Conservation (phyloP, 2,888 invertebrate species). For the Thereva unica region DNA sequence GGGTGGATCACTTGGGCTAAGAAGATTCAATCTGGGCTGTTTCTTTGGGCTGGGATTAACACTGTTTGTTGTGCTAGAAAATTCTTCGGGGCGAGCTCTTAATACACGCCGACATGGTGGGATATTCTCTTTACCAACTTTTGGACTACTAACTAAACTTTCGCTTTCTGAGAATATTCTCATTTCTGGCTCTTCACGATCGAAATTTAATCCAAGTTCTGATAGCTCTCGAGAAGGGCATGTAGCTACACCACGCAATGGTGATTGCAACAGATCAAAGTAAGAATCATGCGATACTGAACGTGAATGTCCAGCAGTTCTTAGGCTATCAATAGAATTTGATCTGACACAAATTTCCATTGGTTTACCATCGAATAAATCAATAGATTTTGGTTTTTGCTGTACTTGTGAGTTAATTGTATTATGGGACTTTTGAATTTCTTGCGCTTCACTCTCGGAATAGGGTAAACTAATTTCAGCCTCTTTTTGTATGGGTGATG, state of each 20-base stretch:
- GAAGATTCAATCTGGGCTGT: constrained; percentile 61
- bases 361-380: constrained; percentile 55
- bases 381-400: constrained; percentile 51
- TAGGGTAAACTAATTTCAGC: constrained; percentile 27
- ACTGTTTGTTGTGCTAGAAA: constrained; percentile 61
- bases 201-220: constrained; percentile 82
- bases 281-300: constrained; percentile 93
- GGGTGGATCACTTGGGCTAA: constrained; percentile 49
- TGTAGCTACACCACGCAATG: constrained; percentile 53
- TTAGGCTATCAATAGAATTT: constrained; percentile 57
- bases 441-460: constrained; percentile 33
- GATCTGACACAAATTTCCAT: constrained; percentile 58
- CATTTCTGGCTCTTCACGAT: constrained; percentile 83
- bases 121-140: constrained; percentile 60
- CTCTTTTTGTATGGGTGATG: constrained; percentile 41
- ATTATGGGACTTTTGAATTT: constrained; percentile 21
- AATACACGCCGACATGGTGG: constrained; percentile 60
- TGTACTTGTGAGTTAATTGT: constrained; percentile 31
- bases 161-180: constrained; percentile 90
- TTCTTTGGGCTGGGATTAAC: constrained; percentile 67
- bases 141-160: constrained; percentile 65
- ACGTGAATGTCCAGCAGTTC: constrained; percentile 60
- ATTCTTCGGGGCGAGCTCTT: constrained; percentile 63
- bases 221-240: constrained; percentile 70
- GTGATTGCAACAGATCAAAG: constrained; percentile 69